Evolutionary conservation across 2,797 vertebrate genomes (phyloP), one percentile per base, ranked within the genome.

Genomic region (Channallabes apus): DNA sequence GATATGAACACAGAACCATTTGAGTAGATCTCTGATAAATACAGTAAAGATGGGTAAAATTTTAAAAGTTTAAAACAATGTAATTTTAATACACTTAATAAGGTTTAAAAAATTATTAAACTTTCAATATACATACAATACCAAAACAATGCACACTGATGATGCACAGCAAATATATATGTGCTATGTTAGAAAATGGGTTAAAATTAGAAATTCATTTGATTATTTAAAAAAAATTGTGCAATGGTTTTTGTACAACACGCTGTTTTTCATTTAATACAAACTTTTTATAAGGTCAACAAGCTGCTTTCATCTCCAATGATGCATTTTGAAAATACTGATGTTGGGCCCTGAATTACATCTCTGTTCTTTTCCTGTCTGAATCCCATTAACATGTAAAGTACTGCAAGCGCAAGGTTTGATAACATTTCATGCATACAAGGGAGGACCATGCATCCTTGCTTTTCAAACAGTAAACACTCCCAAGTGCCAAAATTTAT

Each of bases 341-440:
- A 92, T 91, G 86, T 91, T 90, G 91, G 89, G 90, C 89, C 91
- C 90, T 91, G 91, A 93, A 91, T 92, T 90, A 93, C 92, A 94
- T 92, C 89, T 91, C 90, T 92, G 91, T 88, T 82, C 82, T 90
- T 84, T 88, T 86, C 46, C 85, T 86, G 75, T 88, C 87, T 88
- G 88, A 85, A 54, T 92, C 90, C 91, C 92, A 95, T 94, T 94
- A 94, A 92, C 94, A 94, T 93, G 92, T 91, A 91, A 93, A 90
- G 91, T 91, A 93, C 91, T 86, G 90, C 85, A 91, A 91, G 90
- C 94, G 91, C 92, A 93, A 93, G 92, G 92, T 94, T 95, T 94
- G 91, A 92, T 92, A 94, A 93, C 94, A 93, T 91, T 93, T 94
- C 93, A 94, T 95, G 94, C 93, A 94, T 94, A 93, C 94, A 93